Conservation (phyloP, 1,140 invertebrate genomes). For the Pseudomyrmex concolor region DNA sequence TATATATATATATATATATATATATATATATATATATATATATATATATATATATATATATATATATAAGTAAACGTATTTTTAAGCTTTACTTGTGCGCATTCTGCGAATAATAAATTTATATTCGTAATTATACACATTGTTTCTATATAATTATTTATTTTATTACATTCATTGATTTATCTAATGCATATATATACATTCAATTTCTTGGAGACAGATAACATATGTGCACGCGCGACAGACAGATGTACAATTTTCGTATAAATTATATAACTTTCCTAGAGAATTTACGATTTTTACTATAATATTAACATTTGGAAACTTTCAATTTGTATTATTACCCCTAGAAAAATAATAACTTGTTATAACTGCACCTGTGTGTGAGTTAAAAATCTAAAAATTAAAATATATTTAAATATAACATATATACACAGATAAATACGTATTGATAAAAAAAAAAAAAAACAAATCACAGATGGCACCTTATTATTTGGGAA, state of each 20-base stretch:
- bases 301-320: no score
- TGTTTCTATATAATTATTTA: constrained; percentile 6
- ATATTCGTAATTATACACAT: constrained; percentile 42
- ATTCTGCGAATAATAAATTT: constrained; percentile 51
- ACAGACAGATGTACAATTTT: neutral
- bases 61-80: constrained; percentile 47
- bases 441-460: no score
- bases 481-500: constrained; percentile 4
- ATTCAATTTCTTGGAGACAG: neutral
- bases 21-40: neutral
- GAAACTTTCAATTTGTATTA: no score
- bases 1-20: constrained; percentile 8
- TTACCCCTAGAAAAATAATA: neutral
- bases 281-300: no score
- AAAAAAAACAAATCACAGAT: constrained; percentile 54
- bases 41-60: constrained; percentile 5
- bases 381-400: neutral
- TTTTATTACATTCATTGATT: constrained; percentile 31
- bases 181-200: constrained; percentile 9
- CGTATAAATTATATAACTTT: neutral
- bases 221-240: constrained; percentile 13
- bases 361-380: neutral
- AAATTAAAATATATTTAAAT: neutral
- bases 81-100: constrained; percentile 41
- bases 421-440: no score